A percentile compares a stretch with the other conserved stretches of the same genome.
phyloP scores from a whole-genome alignment of 2,888 invertebrate species.

The Drosophila paramelanica region DNA sequence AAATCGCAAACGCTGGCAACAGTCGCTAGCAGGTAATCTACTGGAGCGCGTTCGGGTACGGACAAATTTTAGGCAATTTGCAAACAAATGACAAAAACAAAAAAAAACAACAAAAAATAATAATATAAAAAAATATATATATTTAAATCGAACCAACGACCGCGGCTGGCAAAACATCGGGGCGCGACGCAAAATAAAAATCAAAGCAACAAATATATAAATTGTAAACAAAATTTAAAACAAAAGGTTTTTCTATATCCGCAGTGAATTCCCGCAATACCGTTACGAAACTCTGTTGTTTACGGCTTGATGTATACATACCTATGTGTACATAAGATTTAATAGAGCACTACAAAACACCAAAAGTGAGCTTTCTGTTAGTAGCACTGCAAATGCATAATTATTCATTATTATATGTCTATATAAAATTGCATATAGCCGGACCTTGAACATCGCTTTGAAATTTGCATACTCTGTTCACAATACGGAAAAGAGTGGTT shows the following conservation, averaged over 20 bases:
- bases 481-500: not conserved
- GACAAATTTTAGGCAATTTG: conserved; percentile 51
- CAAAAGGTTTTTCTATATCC: conserved; percentile 5
- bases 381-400: conserved; percentile 1
- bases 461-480: not conserved
- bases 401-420: conserved; percentile 6
- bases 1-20: conserved; percentile 59
- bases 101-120: conserved; percentile 4
- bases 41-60: conserved; percentile 78
- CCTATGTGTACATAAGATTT: conserved; percentile 11
- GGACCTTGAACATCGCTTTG: conserved; percentile 34
- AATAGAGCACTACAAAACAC: conserved; percentile 26
- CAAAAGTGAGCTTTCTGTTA: conserved; percentile 19
- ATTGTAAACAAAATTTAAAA: conserved; percentile 7
- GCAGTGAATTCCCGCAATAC: conserved; percentile 19
- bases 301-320: conserved; percentile 23
- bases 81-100: conserved; percentile 41
- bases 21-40: conserved; percentile 82
- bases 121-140: conserved; percentile 13
- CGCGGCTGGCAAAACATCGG: conserved; percentile 16
- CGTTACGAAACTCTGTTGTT: conserved; percentile 39
- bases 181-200: conserved; percentile 20
- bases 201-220: not conserved
- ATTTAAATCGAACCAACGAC: conserved; percentile 24
- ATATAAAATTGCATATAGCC: conserved; percentile 25